Evolutionary conservation across 2,888 invertebrate genomes (phyloP), one percentile per base, ranked within the genome.

Genomic region (Cetonia aurata): DNA sequence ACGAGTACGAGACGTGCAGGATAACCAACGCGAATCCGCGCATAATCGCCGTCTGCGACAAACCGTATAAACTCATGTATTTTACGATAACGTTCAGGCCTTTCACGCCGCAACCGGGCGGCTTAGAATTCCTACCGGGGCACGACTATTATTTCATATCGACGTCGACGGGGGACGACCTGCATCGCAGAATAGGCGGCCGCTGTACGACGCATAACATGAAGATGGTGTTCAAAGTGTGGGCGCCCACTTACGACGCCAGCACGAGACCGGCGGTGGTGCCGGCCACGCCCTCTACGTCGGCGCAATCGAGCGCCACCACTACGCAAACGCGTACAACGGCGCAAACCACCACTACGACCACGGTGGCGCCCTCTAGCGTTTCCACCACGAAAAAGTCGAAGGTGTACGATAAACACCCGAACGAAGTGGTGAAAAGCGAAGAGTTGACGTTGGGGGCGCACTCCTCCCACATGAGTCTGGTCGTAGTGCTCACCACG

Each of bases 21-120:
- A 96, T 96, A 89, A 96, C 96, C 75, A 96, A 96, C 88, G 93
- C 95, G 56, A 95, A 93, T 86, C 96, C 96, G 71, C 90, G 96
- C 82, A 95, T 96, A 81, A 96, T 97, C 87, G 96, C 96, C 76
- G 93, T 96, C 85, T 97, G 96, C 90, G 95, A 96, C 89, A 96
- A 96, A 85, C 96, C 96, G 79, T 92, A 93, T 87, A 96, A 94
- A 87, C 87, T 94, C 83, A 94, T 96, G 95, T 96, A 95, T 87
- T 96, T 96, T 88, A 96, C 96, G 75, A 96, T 97, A 85, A 96
- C 96, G 77, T 97, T 97, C 88, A 90, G 96, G 86, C 96, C 96
- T 82, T 97, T 96, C 86, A 96, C 96, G 80, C 96, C 96, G 71
- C 96, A 96, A 85, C 96, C 96, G 76, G 96, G 96, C 77, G 96